Base-by-base conservation (phyloP, 2,113 vertebrate genomes). In the Phyllopteryx taeniolatus region DNA sequence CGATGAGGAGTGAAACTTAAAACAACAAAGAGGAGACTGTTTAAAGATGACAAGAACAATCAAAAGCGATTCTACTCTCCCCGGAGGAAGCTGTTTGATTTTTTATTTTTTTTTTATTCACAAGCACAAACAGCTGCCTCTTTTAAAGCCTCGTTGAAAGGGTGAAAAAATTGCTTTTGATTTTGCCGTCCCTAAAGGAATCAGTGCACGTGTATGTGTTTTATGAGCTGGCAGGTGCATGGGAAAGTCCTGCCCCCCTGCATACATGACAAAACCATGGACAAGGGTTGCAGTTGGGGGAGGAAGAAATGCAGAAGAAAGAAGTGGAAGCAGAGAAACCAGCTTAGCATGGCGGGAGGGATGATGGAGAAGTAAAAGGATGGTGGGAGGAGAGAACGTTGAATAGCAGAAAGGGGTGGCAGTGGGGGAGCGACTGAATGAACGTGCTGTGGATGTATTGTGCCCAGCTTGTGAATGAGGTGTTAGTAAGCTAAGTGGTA, bases 401-500 rank as follows among this genome's bases (percentile, higher is more conserved):
- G 89, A 88, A 89, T 84, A 89, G 87, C 74, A 62, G 75, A 65
- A 79, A 20, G 19, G 77, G 81, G 85, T 47, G 72, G 85, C 72
- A 82, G 75, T 44, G 75, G 59, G 76, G 75, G 77, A 81, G 76
- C 3, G 69, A 51, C 57, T 86, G 86, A 85, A 89, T 87, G 88
- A 85, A 78, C 76, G 84, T 87, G 85, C 83, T 85, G 88, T 77
- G 83, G 54, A 71, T 80, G 88, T 56, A 88, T 91, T 91, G 88
- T 91, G 70, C 51, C 60, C 17, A 4, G 72, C 72, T 76, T 35
- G 78, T 91, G 83, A 91, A 91, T 91, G 83, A 81, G 81, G 83
- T 87, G 87, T 87, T 86, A 86, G 82, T 85, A 87, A 89, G 86
- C 85, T 86, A 89, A 89, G 86, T 91, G 87, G 85, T 86, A 84